Evolutionary conservation across 2,888 invertebrate genomes (phyloP), one percentile per base, ranked within the genome.

Genomic region (Chrysolina oricalcia): DNA sequence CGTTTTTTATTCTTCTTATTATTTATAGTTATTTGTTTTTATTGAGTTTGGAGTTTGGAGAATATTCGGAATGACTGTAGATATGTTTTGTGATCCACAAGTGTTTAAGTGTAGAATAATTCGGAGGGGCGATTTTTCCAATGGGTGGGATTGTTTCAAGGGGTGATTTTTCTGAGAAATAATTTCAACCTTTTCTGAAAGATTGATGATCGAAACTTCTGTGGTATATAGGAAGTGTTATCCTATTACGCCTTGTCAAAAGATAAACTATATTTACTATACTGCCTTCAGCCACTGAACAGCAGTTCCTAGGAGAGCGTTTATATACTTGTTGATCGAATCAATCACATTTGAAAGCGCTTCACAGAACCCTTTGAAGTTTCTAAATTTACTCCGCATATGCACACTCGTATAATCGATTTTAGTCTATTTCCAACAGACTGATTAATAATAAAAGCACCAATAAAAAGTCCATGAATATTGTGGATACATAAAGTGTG

Each of bases 241-340:
- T 8, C n/a, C n/a, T 46, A n/a, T 46, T n/a, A 46, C 15, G 46
- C n/a, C n/a, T n/a, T 46, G 4, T n/a, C 8, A n/a, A 48, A 15
- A 6, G 48, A 13, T 15, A 15, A 46, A 46, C 48, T n/a, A 48
- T 48, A 8, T 48, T n/a, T 15, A 48, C 17, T 10, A n/a, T 8
- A 17, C 8, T 48, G 48, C 17, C 48, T 17, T 17, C 48, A 17
- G 17, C 48, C 48, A 48, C 48, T 48, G 10, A 59, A 59, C 19
- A 63, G 10, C 40, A 13, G n/a, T 43, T 43, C 2, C 19, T 19
- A 23, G 13, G 15, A 35, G 43, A n/a, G 65, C 41, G 43, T 19
- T 41, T 46, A n/a, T n/a, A n/a, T n/a, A 67, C 35, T 23, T 48
- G 67, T 67, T 67, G 67, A 67, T 67, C 50, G 50, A 67, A 67